A percentile compares a stretch with the other conserved stretches of the same genome.
These are phyloP conservation scores for Drosophila pectinifera DNA, from an alignment of 1,140 invertebrate species.

Conservation along the genomic window DNA sequence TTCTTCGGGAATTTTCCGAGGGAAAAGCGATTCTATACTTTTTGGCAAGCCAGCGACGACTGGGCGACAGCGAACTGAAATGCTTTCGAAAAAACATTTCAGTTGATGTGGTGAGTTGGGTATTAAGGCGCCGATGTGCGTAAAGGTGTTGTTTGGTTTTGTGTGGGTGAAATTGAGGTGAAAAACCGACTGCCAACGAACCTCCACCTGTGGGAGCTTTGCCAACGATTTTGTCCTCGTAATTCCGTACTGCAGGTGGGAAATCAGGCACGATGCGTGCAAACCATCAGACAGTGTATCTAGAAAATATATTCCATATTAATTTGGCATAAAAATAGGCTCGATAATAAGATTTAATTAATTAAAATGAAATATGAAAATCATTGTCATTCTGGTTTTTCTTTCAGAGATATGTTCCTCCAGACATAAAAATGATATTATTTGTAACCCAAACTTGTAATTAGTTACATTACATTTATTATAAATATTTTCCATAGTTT, in stretches of 20 bases:
- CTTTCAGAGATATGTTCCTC: too few species aligned
- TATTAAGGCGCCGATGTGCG: conserved; percentile 46
- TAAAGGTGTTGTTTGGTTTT: conserved; percentile 44
- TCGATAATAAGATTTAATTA: too few species aligned
- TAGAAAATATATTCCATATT: background rate
- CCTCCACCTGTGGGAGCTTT: conserved; percentile 49
- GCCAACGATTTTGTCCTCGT: background rate
- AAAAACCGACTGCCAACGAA: conserved; percentile 8
- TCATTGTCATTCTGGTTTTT: too few species aligned
- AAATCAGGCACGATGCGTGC: too few species aligned
- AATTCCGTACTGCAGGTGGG: too few species aligned
- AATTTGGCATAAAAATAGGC: too few species aligned
- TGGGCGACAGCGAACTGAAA: conserved; percentile 55
- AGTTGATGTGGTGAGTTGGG: conserved; percentile 58
- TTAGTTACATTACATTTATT: too few species aligned
- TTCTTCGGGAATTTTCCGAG: conserved; percentile 12
- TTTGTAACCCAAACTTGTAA: too few species aligned
- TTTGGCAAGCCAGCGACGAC: conserved; percentile 62
- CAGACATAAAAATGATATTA: too few species aligned
- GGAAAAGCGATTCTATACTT: conserved; percentile 20
- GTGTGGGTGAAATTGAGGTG: conserved; percentile 52
- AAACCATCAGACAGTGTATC: too few species aligned
- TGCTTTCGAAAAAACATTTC: conserved; percentile 55
- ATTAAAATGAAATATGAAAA: too few species aligned
- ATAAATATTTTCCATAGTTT: too few species aligned